Evolutionary conservation across 2,888 invertebrate species (phyloP), one percentile per base, ranked within the genome.

Genomic region (Drosophila robusta): DNA sequence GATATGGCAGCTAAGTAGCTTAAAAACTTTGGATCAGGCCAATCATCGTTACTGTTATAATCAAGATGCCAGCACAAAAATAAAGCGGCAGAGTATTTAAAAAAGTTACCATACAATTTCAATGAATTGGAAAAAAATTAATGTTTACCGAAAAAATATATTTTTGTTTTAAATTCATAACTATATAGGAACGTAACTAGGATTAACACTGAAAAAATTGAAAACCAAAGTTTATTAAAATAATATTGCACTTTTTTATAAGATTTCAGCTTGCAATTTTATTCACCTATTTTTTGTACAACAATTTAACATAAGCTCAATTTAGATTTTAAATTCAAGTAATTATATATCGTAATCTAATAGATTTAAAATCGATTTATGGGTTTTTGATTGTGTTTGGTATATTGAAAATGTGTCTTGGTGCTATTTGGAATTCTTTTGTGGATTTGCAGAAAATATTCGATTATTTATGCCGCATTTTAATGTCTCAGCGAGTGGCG

Each of bases 401-500:
- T 8, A 12, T 34, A 24, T 36, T 38, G 16, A 24, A 22, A 41
- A 45, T 16, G 6, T 9, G 46, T 18, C 1, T 6, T 29, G 34
- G 18, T 70, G 57, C 49, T 38, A 45, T 68, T 78, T 74, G 22
- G 61, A 63, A 74, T 81, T 74, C 71, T 18, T 12, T 63, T 63
- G 50, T 65, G 39, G 62, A 74, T 62, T 49, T 18, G 34, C 11
- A 24, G 7, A 45, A 70, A 60, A 61, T 69, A 49, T 34, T 32
- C 66, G 72, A 72, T 79, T 81, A 81, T 79, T 82, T 81, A 70
- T 82, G 75, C 54, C 62, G 51, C 72, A 78, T 70, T 78, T 81
- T 71, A 78, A 78, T 82, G 84, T 65, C 72, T 63, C 55, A 54
- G 62, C 64, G 36, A 65, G 58, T 67, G 52, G 26, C 26, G 39